Evolutionary conservation across 2,888 invertebrate species (phyloP), one percentile per base, ranked within the genome.

Genomic region (Phyllotreta striolata): DNA sequence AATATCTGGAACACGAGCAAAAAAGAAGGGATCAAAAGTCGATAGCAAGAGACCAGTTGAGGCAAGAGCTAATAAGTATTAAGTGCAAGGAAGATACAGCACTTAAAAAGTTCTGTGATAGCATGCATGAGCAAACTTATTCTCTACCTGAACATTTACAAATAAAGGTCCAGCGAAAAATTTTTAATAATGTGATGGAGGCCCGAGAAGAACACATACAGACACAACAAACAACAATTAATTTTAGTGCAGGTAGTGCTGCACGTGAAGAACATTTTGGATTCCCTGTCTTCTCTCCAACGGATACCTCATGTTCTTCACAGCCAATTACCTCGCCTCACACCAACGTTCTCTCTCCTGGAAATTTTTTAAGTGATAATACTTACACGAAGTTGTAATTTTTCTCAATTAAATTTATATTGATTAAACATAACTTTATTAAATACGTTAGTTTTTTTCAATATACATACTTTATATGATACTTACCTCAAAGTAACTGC

Each of bases 41-140:
- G 14, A 12, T 38, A 7, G 59, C 8, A 47, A 64, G 59, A 55
- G 55, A 63, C 41, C 34, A 9, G 12, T 63, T 41, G 6, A 54
- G 46, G 13, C 6, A 44, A 57, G 46, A 59, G 8, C 9, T 37
- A 52, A 13, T 52, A 52, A 54, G 10, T 49, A 40, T 34, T 6
- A 41, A 46, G 41, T 35, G 6, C 9, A 62, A 40, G 41, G 57
- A 62, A 55, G 56, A 49, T 43, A 56, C 55, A 34, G 56, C 62
- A 41, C 39, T 62, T n/a, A 56, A 62, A 47, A 49, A 39, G 9
- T 51, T 62, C 4, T 62, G 56, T 6, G 56, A 62, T 56, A 62
- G 49, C 13, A 57, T 56, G 57, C 44, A 55, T 9, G 61, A 39
- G 6, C 13, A 44, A 37, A 61, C 54, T 55, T 6, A 55, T n/a